Evolutionary conservation across 2,113 vertebrate genomes (phyloP).

Genomic region (Phylloscopus whistleri): DNA sequence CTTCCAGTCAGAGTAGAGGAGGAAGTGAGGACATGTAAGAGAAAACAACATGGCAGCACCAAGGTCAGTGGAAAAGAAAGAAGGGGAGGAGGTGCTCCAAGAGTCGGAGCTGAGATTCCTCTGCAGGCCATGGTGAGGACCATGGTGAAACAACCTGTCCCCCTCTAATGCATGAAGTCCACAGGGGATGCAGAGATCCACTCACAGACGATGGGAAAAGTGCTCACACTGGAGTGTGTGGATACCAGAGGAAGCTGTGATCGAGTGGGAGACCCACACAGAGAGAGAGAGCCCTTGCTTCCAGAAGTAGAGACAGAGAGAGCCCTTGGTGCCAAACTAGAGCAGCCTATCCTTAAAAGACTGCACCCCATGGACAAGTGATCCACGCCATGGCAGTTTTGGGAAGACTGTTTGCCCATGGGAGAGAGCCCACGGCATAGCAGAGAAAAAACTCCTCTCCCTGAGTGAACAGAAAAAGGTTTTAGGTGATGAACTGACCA

Average conservation of each 20-base stretch:
- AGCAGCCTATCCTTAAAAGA: not conserved
- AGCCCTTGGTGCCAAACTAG: not conserved
- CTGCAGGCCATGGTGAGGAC: not conserved
- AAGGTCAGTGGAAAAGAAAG: not conserved
- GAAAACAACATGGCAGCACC: not conserved
- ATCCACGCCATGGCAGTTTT: not conserved
- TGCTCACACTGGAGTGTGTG: not conserved
- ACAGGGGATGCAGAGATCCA: not conserved
- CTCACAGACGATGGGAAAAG: not conserved
- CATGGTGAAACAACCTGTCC: not conserved
- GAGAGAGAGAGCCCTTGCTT: not conserved
- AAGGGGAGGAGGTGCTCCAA: no score
- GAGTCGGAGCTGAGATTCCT: fast-evolving
- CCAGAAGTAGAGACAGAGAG: not conserved
- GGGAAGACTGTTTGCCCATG: not conserved
- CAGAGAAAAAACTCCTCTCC: not conserved
- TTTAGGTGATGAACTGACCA: not conserved
- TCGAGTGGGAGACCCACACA: not conserved
- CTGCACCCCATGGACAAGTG: not conserved
- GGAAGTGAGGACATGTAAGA: not conserved
- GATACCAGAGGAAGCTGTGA: not conserved
- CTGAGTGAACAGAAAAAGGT: not conserved
- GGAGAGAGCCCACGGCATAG: no score
- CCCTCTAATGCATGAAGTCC: not conserved
- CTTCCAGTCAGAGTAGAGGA: not conserved